phyloP scores from a whole-genome alignment of 2,113 vertebrate species.

The Nothobranchius furzeri region DNA sequence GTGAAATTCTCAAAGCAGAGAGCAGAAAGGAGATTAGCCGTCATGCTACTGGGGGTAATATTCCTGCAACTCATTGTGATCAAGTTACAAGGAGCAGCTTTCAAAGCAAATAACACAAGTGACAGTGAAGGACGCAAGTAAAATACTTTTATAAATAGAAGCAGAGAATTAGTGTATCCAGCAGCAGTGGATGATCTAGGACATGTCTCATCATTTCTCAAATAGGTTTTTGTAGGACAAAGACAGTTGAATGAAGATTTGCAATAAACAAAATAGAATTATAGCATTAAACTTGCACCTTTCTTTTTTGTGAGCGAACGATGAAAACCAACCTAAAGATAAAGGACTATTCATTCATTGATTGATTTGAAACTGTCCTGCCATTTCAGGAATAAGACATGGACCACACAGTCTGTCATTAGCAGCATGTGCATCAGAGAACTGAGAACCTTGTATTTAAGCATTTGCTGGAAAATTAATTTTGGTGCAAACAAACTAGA shows the following conservation, averaged over 20 bases:
- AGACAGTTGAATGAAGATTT: background rate
- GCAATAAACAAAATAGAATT: no score
- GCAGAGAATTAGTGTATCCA: background rate
- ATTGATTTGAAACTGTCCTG: no score
- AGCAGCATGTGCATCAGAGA: background rate
- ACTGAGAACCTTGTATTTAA: no score
- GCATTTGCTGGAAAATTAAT: no score
- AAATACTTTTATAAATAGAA: slow-evolving; percentile 1
- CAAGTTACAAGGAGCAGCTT: background rate
- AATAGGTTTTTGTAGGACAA: background rate
- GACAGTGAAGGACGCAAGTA: background rate
- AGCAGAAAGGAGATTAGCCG: background rate
- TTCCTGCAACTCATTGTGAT: background rate
- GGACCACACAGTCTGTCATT: background rate
- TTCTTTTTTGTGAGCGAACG: background rate
- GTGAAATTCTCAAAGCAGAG: background rate
- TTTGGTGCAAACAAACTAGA: no score
- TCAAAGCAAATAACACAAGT: slow-evolving; percentile 1
- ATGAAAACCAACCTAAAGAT: no score
- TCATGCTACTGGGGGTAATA: background rate
- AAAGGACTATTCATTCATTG: no score
- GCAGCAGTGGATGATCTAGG: background rate
- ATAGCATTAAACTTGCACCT: background rate
- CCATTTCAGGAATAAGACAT: no score
- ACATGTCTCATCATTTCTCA: background rate